Conservation (phyloP, 2,113 vertebrate species). For the Cathartes aura region DNA sequence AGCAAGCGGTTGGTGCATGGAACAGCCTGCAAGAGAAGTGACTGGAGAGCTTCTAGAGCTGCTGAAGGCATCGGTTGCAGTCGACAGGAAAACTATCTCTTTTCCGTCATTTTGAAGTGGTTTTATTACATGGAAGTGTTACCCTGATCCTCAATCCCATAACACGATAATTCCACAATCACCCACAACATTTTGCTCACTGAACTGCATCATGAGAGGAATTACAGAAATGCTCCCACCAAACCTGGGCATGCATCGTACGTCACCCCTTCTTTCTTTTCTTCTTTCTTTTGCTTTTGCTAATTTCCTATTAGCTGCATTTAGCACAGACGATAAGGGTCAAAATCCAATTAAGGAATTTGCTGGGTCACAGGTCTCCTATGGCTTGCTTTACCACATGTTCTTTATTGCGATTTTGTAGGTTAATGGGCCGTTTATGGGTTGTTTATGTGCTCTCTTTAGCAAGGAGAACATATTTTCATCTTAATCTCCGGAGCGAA, state of each 20-base stretch:
- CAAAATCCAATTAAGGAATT: constrained; percentile 42
- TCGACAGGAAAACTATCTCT: accelerated
- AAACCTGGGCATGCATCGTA: accelerated
- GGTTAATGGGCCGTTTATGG: constrained; percentile 70
- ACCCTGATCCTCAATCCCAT: neutral
- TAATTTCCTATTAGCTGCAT: neutral
- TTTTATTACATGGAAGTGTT: accelerated
- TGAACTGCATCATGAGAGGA: neutral
- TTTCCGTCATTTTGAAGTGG: neutral
- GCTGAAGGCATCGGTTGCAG: neutral
- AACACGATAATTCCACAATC: neutral
- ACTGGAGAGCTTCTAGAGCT: neutral
- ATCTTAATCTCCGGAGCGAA: neutral
- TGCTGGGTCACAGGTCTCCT: constrained; percentile 60
- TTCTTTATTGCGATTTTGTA: neutral
- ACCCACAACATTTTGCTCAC: neutral
- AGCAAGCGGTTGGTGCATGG: neutral
- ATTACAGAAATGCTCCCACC: neutral
- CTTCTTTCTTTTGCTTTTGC: neutral
- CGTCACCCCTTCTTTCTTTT: accelerated
- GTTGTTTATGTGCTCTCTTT: constrained; percentile 53
- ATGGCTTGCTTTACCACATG: neutral
- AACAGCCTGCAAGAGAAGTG: neutral
- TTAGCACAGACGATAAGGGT: neutral
- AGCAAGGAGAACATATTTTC: constrained; percentile 64